These are phyloP conservation scores for Sula dactylatra DNA, from an alignment of 2,113 vertebrate genomes.

Conservation along the genomic window DNA sequence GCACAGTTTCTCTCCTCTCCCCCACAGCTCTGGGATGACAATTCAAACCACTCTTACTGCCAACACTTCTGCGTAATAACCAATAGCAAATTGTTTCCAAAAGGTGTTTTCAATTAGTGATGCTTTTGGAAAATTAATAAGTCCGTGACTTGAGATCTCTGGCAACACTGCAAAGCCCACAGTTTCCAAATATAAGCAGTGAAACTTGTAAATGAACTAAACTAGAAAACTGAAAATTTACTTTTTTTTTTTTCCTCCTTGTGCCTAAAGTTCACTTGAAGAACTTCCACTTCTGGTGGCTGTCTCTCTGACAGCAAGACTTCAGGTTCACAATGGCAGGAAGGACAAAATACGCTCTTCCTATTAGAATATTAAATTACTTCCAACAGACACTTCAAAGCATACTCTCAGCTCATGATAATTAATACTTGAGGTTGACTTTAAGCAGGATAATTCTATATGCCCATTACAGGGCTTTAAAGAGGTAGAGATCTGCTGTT, in stretches of 20 bases:
- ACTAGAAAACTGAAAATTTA: background rate
- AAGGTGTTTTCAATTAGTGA: conserved; percentile 1
- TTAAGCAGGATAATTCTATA: background rate
- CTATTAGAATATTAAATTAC: background rate
- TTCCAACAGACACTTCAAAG: conserved; percentile 10
- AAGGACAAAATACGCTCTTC: background rate
- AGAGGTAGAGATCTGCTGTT: background rate
- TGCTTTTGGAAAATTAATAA: background rate
- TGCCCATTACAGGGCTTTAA: background rate
- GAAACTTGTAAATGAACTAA: background rate
- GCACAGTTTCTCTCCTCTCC: background rate
- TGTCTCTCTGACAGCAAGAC: background rate
- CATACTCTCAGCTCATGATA: background rate
- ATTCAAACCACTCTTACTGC: background rate
- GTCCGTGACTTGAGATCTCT: background rate
- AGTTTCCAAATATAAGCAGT: background rate
- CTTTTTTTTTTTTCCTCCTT: background rate
- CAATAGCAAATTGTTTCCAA: background rate
- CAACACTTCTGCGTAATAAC: background rate
- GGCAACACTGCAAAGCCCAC: background rate
- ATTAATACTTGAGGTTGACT: background rate
- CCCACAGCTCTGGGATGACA: background rate
- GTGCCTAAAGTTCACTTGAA: background rate
- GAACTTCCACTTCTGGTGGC: background rate
- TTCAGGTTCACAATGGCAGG: background rate